Conservation (phyloP, 2,113 vertebrate species). For the Ondatra zibethicus region DNA sequence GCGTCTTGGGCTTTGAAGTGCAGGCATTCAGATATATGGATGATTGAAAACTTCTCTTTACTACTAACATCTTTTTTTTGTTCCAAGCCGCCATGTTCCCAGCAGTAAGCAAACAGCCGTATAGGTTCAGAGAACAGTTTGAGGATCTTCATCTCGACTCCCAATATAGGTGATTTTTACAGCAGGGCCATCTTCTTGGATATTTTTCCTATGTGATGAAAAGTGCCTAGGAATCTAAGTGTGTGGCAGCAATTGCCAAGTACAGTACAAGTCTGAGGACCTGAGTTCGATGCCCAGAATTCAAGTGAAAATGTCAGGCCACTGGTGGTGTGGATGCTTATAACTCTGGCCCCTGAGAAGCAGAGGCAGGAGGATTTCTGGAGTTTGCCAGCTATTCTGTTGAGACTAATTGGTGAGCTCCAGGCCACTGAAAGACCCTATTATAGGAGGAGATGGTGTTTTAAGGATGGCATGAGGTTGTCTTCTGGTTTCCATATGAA, state of each 20-base stretch:
- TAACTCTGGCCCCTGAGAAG: background rate
- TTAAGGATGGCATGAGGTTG: background rate
- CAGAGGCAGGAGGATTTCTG: background rate
- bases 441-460: background rate
- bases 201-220: slow-evolving; percentile 9
- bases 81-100: background rate
- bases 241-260: background rate
- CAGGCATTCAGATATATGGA: background rate
- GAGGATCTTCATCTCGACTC: background rate
- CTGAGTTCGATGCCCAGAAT: too few relatives aligned
- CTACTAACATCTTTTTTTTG: background rate
- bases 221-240: background rate
- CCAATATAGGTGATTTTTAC: background rate
- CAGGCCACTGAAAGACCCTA: too few relatives aligned
- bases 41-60: background rate
- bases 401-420: background rate
- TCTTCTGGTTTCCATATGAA: background rate
- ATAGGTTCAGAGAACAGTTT: background rate
- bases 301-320: background rate
- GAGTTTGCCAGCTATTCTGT: background rate
- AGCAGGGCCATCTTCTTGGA: background rate
- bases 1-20: background rate
- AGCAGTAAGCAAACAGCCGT: background rate
- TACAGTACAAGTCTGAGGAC: too few relatives aligned
- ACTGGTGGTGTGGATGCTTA: background rate